Conservation (phyloP, 2,888 invertebrate genomes). For the Pristionchus arcanus region DNA sequence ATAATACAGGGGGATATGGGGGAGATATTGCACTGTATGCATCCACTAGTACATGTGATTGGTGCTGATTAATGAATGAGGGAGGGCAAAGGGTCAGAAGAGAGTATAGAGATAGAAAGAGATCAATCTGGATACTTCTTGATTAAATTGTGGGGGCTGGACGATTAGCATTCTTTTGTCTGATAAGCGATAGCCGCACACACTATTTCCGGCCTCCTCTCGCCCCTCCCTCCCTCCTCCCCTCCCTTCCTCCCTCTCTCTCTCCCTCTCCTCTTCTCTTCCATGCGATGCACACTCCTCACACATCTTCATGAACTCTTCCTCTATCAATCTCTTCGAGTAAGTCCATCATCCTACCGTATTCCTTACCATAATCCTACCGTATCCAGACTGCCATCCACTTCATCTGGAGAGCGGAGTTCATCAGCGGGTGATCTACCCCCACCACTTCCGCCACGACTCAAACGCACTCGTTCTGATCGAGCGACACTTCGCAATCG, state of each 20-base stretch:
- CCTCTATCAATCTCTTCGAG: constrained; percentile 29
- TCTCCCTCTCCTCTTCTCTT: background rate
- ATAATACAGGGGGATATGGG: background rate
- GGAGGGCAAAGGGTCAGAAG: background rate
- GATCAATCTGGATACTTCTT: constrained; percentile 46
- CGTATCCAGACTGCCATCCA: constrained; percentile 1
- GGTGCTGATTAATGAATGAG: background rate
- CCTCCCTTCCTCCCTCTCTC: background rate
- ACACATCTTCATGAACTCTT: constrained; percentile 48
- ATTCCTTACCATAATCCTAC: constrained; percentile 16
- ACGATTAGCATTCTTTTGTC: constrained; percentile 47
- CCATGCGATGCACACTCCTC: constrained; percentile 52
- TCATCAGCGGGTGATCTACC: background rate
- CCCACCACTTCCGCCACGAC: constrained; percentile 32
- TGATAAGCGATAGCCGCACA: constrained; percentile 41
- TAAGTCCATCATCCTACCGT: background rate
- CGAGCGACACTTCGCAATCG: background rate
- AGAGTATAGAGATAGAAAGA: background rate
- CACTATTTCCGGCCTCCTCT: constrained; percentile 38
- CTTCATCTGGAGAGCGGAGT: constrained; percentile 13
- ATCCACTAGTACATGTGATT: background rate
- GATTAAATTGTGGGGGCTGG: constrained; percentile 31
- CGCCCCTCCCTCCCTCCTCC: background rate
- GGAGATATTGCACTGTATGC: background rate
- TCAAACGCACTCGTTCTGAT: constrained; percentile 3